Percentiles rank a stretch among this genome's conserved stretches.
Evolutionary conservation across 2,113 vertebrate genomes (phyloP).

Genomic region (Pantherophis guttatus): DNA sequence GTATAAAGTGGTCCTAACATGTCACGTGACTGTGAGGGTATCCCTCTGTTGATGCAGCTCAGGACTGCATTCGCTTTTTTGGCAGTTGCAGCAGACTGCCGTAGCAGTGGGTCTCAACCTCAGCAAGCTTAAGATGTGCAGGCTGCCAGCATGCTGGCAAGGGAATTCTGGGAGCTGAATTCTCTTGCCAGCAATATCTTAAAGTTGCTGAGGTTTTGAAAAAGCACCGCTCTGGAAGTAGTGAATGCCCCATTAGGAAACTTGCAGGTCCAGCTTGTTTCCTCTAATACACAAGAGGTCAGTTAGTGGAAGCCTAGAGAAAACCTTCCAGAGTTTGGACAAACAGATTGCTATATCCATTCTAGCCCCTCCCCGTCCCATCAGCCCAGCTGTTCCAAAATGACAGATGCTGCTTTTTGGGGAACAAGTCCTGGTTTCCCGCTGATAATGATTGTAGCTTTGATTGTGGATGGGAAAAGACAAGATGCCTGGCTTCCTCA

Average conservation of each 20-base stretch:
- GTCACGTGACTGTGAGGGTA: neutral
- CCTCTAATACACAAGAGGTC: neutral
- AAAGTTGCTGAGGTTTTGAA: neutral
- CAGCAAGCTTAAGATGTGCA: neutral
- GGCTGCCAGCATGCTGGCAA: neutral
- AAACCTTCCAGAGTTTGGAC: neutral
- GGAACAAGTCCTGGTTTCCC: neutral
- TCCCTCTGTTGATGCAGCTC: neutral
- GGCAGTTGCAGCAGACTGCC: neutral
- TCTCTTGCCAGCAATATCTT: neutral
- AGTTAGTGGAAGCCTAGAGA: neutral
- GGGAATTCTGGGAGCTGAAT: neutral
- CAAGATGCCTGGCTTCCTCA: no score
- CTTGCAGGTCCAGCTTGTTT: neutral
- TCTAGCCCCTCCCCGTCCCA: neutral
- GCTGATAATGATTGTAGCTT: neutral
- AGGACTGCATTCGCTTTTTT: neutral
- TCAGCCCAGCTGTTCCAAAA: neutral
- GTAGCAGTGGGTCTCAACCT: neutral
- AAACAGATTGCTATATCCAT: neutral
- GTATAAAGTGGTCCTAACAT: neutral
- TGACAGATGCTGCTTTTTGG: neutral
- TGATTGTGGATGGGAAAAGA: neutral
- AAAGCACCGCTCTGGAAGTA: neutral
- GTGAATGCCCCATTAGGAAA: neutral